Evolutionary conservation across 2,888 invertebrate genomes (phyloP), one percentile per base, ranked within the genome.

Genomic region (Autographa pulchrina): DNA sequence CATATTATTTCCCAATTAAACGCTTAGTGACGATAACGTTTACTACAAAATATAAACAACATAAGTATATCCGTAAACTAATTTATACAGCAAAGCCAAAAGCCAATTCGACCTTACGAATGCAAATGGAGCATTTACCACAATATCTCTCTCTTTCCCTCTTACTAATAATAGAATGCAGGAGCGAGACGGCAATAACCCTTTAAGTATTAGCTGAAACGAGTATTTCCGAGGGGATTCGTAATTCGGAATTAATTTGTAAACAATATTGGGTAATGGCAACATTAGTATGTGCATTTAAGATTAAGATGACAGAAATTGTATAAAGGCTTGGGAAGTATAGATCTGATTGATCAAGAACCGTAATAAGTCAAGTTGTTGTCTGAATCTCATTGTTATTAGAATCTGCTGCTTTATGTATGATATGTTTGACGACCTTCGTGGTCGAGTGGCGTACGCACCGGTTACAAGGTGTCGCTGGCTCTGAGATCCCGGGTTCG

Each of bases 201-300:
- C 8, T 65, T 62, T 18, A 20, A 61, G 59, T 74, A 61, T 71
- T 75, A 13, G 38, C 58, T 41, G 71, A 68, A 59, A 68, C 54
- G 38, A 67, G 48, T 76, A 38, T 38, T 72, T 78, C 78, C 56
- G 72, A 74, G 74, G 72, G 68, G 74, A 68, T 70, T 65, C 65
- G 81, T 80, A 84, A 86, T 86, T 81, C 80, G 62, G 70, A 71
- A 65, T 81, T 80, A 81, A 83, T 77, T 81, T 78, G 78, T 77
- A 77, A 84, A 85, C 78, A 84, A 71, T 81, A 76, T 83, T 54
- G 20, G 20, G 18, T 48, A 48, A 20, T 54, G 7, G 54, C 13
- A 20, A 18, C 66, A 70, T 69, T 72, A 78, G 74, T 81, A 78
- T 72, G 60, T 62, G 62, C 71, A 70, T 71, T 71, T 75, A 74